Evolutionary conservation across 2,888 invertebrate genomes (phyloP).

Genomic region (Acleris emargana): DNA sequence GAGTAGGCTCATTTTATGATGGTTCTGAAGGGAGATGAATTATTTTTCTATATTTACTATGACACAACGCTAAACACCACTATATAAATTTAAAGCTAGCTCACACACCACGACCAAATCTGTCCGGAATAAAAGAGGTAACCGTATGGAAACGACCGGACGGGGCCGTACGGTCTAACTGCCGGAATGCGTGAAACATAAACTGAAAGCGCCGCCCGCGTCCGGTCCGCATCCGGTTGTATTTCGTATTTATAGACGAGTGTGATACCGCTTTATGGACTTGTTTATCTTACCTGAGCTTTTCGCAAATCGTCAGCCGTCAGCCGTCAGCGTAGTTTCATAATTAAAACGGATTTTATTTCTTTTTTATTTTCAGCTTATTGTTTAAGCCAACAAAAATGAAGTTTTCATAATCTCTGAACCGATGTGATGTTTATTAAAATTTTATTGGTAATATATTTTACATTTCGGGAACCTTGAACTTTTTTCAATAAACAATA

Average conservation of each 20-base stretch:
- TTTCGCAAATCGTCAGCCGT: not conserved
- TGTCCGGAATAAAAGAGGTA: slow-evolving; percentile 38
- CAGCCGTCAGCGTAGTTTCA: too few relatives aligned
- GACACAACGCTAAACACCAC: not conserved
- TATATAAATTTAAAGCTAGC: slow-evolving; percentile 21
- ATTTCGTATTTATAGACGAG: slow-evolving; percentile 35
- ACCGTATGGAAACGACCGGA: slow-evolving; percentile 41
- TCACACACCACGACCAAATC: slow-evolving; percentile 34
- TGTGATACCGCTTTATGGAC: slow-evolving; percentile 30
- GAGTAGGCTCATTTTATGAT: too few relatives aligned
- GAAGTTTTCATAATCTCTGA: too few relatives aligned
- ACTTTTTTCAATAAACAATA: too few relatives aligned
- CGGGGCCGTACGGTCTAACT: slow-evolving; percentile 38
- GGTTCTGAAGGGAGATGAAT: too few relatives aligned
- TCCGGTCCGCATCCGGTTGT: slow-evolving; percentile 41
- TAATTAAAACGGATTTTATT: not conserved
- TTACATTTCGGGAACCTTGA: too few relatives aligned
- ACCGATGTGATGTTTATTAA: too few relatives aligned
- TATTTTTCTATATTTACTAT: too few relatives aligned
- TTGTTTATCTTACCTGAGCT: slow-evolving; percentile 28
- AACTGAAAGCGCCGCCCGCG: slow-evolving; percentile 42
- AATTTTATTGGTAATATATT: too few relatives aligned
- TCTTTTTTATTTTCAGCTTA: not conserved
- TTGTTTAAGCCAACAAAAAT: too few relatives aligned
- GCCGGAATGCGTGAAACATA: slow-evolving; percentile 43